phyloP scores from a whole-genome alignment of 2,797 vertebrate species.

The Natrix natrix region DNA sequence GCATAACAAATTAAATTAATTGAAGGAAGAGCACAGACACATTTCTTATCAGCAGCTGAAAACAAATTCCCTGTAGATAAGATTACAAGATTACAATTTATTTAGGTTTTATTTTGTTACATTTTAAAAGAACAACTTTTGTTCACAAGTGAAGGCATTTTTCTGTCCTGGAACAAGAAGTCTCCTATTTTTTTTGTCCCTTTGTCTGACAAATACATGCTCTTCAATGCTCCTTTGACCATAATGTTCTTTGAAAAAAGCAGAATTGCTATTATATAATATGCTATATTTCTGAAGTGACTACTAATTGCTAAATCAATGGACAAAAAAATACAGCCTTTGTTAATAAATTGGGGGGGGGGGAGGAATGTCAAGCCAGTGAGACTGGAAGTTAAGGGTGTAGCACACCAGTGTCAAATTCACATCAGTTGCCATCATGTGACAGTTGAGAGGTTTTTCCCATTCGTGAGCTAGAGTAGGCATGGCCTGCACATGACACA shows the following conservation, averaged over 20 bases:
- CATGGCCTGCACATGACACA: too few relatives aligned
- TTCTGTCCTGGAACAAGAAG: background rate
- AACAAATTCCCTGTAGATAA: slow-evolving; percentile 1
- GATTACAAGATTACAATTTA: background rate
- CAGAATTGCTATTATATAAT: background rate
- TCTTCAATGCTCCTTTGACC: background rate
- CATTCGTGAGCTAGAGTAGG: too few relatives aligned
- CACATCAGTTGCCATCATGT: too few relatives aligned
- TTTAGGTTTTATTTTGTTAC: background rate
- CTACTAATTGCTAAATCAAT: background rate
- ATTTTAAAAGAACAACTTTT: background rate
- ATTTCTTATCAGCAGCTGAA: background rate
- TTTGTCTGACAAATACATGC: background rate
- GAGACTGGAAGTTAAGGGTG: background rate
- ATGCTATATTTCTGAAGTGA: background rate
- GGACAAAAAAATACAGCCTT: background rate
- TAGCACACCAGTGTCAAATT: too few relatives aligned
- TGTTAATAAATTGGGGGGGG: background rate
- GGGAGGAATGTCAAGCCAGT: background rate
- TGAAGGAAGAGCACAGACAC: background rate
- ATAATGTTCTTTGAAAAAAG: background rate
- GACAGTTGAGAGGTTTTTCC: too few relatives aligned
- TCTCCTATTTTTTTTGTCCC: background rate
- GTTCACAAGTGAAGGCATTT: background rate
- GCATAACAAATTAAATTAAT: slow-evolving; percentile 2